A percentile compares a stretch with the other conserved stretches of the same genome.
Conservation (phyloP, 2,888 invertebrate species). For the Cantharis flavilabris region DNA sequence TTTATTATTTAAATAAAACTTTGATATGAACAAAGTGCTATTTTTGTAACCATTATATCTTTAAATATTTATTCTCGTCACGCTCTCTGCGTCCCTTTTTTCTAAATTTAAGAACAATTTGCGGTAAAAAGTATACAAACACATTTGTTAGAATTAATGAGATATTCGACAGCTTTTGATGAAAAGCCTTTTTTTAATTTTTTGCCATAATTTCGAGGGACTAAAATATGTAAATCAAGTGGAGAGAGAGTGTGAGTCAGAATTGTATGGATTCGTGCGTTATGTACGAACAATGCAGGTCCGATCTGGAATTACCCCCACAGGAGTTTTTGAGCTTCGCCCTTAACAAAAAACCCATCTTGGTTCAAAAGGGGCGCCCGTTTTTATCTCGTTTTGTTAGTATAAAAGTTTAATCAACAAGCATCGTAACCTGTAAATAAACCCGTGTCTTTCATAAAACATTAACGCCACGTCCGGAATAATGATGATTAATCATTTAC, state of each 20-base stretch:
- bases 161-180: background rate
- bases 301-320: conserved; percentile 16
- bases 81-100: background rate
- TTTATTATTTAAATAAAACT: background rate
- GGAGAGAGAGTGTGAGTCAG: background rate
- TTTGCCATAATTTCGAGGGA: background rate
- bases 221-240: background rate
- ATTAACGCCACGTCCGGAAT: conserved; percentile 52
- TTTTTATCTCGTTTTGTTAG: conserved; percentile 14
- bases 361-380: background rate
- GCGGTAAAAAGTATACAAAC: background rate
- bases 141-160: conserved; percentile 1
- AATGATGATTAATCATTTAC: conserved; percentile 56
- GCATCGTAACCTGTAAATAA: conserved; percentile 48
- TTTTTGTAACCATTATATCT: background rate
- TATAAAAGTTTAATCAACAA: conserved; percentile 39
- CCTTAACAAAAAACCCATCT: conserved; percentile 10
- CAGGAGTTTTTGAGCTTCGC: conserved; percentile 14
- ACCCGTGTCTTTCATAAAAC: conserved; percentile 53
- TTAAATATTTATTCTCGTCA: background rate
- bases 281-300: conserved; percentile 5
- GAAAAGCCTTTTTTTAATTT: background rate
- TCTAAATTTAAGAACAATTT: conserved; percentile 2
- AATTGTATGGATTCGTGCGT: background rate
- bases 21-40: background rate